Base-by-base conservation (phyloP, 2,113 vertebrate species). In the Centropus bengalensis region DNA sequence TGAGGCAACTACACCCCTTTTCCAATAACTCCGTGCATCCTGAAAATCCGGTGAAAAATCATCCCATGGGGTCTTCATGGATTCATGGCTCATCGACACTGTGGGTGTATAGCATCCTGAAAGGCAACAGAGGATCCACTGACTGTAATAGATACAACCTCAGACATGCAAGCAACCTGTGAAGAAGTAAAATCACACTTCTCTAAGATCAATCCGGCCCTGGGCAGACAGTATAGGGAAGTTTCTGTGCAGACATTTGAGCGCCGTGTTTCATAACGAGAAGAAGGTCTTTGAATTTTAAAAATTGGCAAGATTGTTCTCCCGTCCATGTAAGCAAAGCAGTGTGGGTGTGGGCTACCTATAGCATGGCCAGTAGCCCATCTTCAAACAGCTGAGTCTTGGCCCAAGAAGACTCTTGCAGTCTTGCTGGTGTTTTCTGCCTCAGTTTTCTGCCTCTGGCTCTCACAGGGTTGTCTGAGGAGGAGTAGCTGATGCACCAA, bases 1-100 rank as follows among this genome's bases (percentile, higher is more conserved):
- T 71, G 74, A 91, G 26, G n/a, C 42, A 95, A 47, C 7, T 86
- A 24, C 38, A 55, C 55, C 5, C 10, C 22, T 59, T 33, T 90
- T 77, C 59, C 73, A 83, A 56, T n/a, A 86, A 27, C 23, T 83
- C 52, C 47, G n/a, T 32, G 32, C 90, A 28, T 84, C 23, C 14
- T 75, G 64, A 74, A 90, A 92, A 78, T 60, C 51, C 44, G 52
- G 38, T 67, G 52, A 36, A 83, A 91, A 64, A 56, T 51, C 38
- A 28, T 69, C 47, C 36, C 14, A 8, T n/a, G 56, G 36, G 51
- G 19, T 82, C 56, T 47, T 60, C 20, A 15, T 64, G 77, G 73
- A 83, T 38, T 10, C 0, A 0, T 67, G 63, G 52, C 36, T 90
- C 56, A 83, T 56, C 2, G 2, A 10, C 38, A 44, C 18, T 75